Conservation (phyloP, 1,140 invertebrate species). For the Rhysida immarginata region DNA sequence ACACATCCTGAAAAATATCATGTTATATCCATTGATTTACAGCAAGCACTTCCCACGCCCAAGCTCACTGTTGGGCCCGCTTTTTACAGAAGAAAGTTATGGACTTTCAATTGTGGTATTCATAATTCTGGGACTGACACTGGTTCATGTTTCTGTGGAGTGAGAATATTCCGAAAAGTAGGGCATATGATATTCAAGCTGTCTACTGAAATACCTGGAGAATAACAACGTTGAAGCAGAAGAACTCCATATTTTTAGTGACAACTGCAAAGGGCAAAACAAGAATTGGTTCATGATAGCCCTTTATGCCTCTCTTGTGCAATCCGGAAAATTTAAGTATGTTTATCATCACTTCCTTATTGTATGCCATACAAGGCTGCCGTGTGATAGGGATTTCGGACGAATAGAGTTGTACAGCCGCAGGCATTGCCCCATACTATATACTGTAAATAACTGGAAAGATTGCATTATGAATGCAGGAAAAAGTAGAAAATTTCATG, state of each 20-base stretch:
- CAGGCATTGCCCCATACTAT: too few species aligned
- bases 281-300: background rate
- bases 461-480: too few species aligned
- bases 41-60: slow-evolving; percentile 9
- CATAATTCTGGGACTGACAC: slow-evolving; percentile 2
- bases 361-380: background rate
- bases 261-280: background rate
- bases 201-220: too few species aligned
- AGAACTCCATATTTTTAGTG: background rate
- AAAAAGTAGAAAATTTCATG: too few species aligned
- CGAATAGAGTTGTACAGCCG: too few species aligned
- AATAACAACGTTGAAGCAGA: background rate
- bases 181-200: too few species aligned
- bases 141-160: too few species aligned
- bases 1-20: background rate
- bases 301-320: background rate
- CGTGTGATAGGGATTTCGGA: background rate
- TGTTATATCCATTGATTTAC: slow-evolving; percentile 3
- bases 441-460: too few species aligned
- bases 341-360: background rate
- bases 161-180: too few species aligned
- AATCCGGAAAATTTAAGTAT: background rate
- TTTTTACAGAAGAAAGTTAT: slow-evolving; percentile 7
- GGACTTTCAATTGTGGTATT: slow-evolving; percentile 6
- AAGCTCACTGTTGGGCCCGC: slow-evolving; percentile 6